Evolutionary conservation across 30 jellyfish, hydroid and myxozoan genomes (phyloP), one percentile per base, ranked within the genome.

Genomic region (Cassiopea xamachana): DNA sequence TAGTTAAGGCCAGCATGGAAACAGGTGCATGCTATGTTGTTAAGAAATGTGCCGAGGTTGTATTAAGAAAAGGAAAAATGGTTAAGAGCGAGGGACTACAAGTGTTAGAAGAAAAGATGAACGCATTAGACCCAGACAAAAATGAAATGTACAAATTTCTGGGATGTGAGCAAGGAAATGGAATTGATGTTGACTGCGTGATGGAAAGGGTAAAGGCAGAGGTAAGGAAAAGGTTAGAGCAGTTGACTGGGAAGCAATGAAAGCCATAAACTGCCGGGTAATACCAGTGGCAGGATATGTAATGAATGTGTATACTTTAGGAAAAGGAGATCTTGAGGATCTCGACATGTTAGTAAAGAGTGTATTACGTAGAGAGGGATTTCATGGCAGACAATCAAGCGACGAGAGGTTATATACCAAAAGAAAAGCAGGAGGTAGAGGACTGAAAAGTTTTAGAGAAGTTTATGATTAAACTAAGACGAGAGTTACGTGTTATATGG

Each of bases 401-500:
- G 67, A 75, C 2, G 84, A 75, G 62, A 75, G 84, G 44, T 39
- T 44, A 67, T 1, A 75, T 12, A 39, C 62, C 46, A 12, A 46
- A 48, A 75, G 68, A 75, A 75, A 45, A 19, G 60, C 39, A 75
- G 84, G 84, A 2, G 84, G 84, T 12, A 46, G 72, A 1, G 84
- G 84, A 9, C 68, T 75, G 69, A 75, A 75, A 39, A 13, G 84
- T 1, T 49, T 75, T 46, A 75, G 67, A 48, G 84, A 75, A 17
- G 49, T 75, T 46, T 48, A 75, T 39, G 62, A 9, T 27, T 64
- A 75, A 27, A 27, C 39, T 27, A 27, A 75, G 51, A 46, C 62
- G 45, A 75, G 69, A 75, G 62, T 75, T 45, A 67, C 67, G 45
- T 75, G 84, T 67, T 75, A 1, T 58, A 75, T 75, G 84, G 68